Conservation (phyloP, 2,888 invertebrate species). For the Laothoe populi region DNA sequence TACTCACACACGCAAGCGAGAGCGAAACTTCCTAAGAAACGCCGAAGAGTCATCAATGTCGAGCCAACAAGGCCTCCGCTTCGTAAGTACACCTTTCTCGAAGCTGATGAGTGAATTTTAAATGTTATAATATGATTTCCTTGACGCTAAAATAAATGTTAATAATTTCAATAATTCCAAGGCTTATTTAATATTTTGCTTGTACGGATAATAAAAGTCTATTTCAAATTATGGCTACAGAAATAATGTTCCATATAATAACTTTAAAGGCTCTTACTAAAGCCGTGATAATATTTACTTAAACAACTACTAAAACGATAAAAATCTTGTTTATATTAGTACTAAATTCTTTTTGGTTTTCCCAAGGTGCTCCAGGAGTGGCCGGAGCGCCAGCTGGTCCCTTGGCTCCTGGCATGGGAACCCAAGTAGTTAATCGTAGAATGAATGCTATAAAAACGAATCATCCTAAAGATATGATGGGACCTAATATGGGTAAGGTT, state of each 20-base stretch:
- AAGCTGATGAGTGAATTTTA: not conserved
- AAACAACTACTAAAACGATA: not conserved
- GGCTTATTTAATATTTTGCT: too few relatives aligned
- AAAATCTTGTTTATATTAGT: not conserved
- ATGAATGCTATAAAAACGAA: constrained; percentile 96
- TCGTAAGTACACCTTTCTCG: constrained; percentile 57
- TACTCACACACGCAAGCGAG: constrained; percentile 98
- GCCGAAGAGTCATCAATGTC: constrained; percentile 97
- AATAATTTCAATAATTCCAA: too few relatives aligned
- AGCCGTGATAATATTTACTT: not conserved
- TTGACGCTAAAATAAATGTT: too few relatives aligned
- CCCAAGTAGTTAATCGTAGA: constrained; percentile 87
- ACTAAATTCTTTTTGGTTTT: constrained; percentile 8
- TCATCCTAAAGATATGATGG: constrained; percentile 92
- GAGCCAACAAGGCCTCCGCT: constrained; percentile 93
- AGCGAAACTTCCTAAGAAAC: constrained; percentile 99
- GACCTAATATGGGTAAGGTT: constrained; percentile 91
- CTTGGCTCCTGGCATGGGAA: constrained; percentile 78
- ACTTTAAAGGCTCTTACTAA: not conserved
- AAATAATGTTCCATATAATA: too few relatives aligned
- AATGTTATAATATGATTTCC: too few relatives aligned
- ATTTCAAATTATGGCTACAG: too few relatives aligned
- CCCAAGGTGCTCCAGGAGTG: constrained; percentile 58
- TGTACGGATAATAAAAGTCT: too few relatives aligned
- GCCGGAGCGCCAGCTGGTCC: constrained; percentile 78